Percentiles rank a stretch among this genome's conserved stretches.
phyloP scores from a whole-genome alignment of 2,113 vertebrate species.

The Sisor rabdophorus region DNA sequence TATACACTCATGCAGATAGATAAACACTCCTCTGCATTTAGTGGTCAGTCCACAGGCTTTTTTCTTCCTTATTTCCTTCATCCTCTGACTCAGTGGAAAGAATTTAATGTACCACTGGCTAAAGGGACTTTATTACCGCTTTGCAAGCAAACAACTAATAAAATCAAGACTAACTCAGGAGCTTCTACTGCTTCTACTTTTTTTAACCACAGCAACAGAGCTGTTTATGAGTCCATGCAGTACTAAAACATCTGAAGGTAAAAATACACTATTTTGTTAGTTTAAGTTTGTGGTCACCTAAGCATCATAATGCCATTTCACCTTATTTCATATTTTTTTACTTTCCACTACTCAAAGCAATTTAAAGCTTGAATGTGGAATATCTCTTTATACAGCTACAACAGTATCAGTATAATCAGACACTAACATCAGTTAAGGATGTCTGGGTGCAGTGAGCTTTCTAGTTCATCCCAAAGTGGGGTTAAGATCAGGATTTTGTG shows the following conservation, averaged over 20 bases:
- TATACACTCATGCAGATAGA: background rate
- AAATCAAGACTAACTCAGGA: constrained; percentile 7
- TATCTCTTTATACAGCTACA: no score
- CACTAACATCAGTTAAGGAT: no score
- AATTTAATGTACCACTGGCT: background rate
- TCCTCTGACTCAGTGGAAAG: background rate
- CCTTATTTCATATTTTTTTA: no score
- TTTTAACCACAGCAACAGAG: background rate
- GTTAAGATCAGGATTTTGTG: no score
- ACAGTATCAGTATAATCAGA: no score
- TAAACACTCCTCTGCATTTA: constrained; percentile 12
- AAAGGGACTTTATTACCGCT: constrained; percentile 12
- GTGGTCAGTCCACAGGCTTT: background rate
- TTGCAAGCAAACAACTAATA: background rate
- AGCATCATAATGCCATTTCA: no score
- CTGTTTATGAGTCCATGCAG: background rate
- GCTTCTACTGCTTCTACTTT: background rate
- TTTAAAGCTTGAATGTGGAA: no score
- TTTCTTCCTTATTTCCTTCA: background rate
- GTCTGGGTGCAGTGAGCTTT: no score
- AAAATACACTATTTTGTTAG: no score
- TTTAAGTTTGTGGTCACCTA: no score
- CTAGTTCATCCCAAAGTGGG: no score
- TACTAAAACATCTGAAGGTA: background rate
- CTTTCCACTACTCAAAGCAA: no score